Evolutionary conservation across 2,113 vertebrate genomes (phyloP).

Genomic region (Cheilinus undulatus): DNA sequence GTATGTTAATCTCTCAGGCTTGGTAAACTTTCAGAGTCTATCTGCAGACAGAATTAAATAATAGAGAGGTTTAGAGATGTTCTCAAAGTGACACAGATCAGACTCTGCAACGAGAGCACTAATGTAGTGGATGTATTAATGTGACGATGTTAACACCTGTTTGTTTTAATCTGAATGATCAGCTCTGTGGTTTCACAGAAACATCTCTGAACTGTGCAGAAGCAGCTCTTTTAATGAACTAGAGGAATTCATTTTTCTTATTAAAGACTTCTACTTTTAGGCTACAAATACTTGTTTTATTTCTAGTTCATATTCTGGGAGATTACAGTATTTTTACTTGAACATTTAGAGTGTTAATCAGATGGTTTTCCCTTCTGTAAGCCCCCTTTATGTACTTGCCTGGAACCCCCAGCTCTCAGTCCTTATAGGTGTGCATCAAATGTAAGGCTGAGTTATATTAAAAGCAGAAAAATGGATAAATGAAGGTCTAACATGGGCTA

Average conservation of each 20-base stretch:
- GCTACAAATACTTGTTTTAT: too few species aligned
- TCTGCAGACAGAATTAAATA: neutral
- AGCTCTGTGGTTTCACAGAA: constrained; percentile 27
- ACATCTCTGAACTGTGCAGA: neutral
- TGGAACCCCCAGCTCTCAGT: too few species aligned
- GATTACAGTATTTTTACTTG: too few species aligned
- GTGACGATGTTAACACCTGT: constrained; percentile 21
- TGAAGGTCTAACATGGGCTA: too few species aligned
- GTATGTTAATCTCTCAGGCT: neutral
- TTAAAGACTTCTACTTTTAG: neutral
- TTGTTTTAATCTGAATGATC: constrained; percentile 41
- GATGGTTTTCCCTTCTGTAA: too few species aligned
- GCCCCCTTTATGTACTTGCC: too few species aligned
- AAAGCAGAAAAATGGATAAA: too few species aligned
- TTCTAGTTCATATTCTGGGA: too few species aligned
- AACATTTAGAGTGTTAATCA: too few species aligned
- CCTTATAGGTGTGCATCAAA: too few species aligned
- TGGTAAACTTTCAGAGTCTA: fast-evolving
- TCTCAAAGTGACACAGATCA: neutral
- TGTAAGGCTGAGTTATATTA: too few species aligned
- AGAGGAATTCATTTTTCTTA: neutral
- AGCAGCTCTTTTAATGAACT: neutral
- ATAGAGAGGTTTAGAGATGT: neutral
- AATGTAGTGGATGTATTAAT: neutral
- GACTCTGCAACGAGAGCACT: neutral